phyloP scores from a whole-genome alignment of 2,113 vertebrate genomes.

The Oreochromis tanganicae region DNA sequence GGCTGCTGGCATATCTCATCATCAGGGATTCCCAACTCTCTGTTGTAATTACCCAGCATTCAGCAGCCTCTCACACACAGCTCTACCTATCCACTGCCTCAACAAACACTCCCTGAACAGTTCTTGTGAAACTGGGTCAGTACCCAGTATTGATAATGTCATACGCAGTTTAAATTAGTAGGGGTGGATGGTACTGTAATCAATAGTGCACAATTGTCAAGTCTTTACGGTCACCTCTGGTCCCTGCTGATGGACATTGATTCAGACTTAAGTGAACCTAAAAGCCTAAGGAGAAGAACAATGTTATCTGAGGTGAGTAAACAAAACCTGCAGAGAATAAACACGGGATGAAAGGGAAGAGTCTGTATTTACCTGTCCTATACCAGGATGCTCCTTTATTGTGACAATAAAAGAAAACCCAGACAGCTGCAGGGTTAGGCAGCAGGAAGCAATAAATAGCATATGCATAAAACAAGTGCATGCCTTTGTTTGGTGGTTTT shows the following conservation, averaged over 20 bases:
- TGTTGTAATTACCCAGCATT: conserved; percentile 52
- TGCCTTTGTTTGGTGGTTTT: background rate
- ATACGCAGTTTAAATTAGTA: conserved; percentile 58
- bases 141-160: conserved; percentile 53
- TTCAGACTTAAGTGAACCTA: conserved; percentile 43
- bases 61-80: conserved; percentile 19
- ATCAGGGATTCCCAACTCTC: conserved; percentile 38
- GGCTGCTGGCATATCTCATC: conserved; percentile 10
- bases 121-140: conserved; percentile 19
- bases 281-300: conserved; percentile 13
- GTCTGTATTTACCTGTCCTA: conserved; percentile 17
- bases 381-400: conserved; percentile 14
- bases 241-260: conserved; percentile 58
- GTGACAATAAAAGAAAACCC: background rate
- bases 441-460: background rate
- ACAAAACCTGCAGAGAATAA: conserved; percentile 28
- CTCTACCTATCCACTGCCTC: background rate
- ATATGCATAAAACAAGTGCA: conserved; percentile 10
- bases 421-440: background rate
- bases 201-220: conserved; percentile 53
- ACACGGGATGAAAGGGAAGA: background rate
- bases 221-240: conserved; percentile 53
- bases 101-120: conserved; percentile 16
- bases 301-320: background rate
- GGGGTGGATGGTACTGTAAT: conserved; percentile 34